phyloP scores from a whole-genome alignment of 2,888 invertebrate genomes.

The Nemoura dubitans region DNA sequence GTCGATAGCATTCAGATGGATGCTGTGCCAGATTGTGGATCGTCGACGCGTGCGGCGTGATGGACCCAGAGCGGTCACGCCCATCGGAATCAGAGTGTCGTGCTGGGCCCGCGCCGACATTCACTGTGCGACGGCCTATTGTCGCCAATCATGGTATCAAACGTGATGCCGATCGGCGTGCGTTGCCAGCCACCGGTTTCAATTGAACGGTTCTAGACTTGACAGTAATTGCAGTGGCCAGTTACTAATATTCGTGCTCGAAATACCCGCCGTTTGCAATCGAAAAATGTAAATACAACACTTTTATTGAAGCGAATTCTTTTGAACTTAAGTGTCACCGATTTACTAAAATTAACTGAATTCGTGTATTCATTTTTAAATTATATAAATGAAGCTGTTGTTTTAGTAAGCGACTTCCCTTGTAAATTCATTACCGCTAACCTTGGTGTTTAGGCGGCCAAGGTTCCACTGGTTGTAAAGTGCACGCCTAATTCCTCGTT shows the following conservation, averaged over 20 bases:
- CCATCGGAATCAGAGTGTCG: background rate
- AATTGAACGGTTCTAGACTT: background rate
- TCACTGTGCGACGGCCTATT: background rate
- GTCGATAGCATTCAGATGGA: background rate
- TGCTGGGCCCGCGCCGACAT: background rate
- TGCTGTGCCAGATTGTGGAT: background rate
- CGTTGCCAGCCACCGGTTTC: background rate
- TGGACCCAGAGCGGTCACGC: background rate
- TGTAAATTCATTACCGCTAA: background rate
- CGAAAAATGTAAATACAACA: too few relatives aligned
- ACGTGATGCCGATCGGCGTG: background rate
- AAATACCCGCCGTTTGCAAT: too few relatives aligned
- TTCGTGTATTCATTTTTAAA: background rate
- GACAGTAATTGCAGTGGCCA: too few relatives aligned
- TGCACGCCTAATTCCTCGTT: background rate
- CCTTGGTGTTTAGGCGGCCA: background rate
- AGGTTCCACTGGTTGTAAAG: background rate
- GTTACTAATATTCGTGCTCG: too few relatives aligned
- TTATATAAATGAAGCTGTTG: background rate
- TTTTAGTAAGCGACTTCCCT: background rate
- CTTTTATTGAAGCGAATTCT: too few relatives aligned
- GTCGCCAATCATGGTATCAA: background rate
- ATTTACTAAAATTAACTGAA: background rate
- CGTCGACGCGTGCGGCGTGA: too few relatives aligned
- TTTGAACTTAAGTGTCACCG: too few relatives aligned